These are phyloP conservation scores for Horisme vitalbata DNA, from an alignment of 2,888 invertebrate species.

Conservation along the genomic window DNA sequence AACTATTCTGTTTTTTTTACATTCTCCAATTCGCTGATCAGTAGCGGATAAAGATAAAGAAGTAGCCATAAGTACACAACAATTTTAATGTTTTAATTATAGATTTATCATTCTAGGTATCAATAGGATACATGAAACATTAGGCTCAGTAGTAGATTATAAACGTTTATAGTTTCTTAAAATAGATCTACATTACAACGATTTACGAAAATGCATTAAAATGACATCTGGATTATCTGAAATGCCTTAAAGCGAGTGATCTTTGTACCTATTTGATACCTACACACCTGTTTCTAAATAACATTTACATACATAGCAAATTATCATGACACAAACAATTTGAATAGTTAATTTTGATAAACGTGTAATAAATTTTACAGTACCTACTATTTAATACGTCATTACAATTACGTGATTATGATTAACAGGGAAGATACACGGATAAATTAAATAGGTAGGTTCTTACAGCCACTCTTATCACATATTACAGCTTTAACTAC, in stretches of 20 bases:
- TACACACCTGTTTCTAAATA: constrained; percentile 47
- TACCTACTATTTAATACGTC: constrained; percentile 34
- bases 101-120: constrained; percentile 53
- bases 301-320: constrained; percentile 55
- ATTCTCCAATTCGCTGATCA: too few relatives aligned
- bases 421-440: constrained; percentile 58
- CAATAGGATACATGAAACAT: constrained; percentile 63
- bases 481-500: constrained; percentile 74
- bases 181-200: constrained; percentile 53
- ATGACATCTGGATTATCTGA: constrained; percentile 51
- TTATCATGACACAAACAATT: constrained; percentile 38
- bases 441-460: constrained; percentile 58
- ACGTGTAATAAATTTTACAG: constrained; percentile 33
- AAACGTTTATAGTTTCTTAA: constrained; percentile 44
- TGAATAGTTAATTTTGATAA: constrained; percentile 39
- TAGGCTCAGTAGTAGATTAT: constrained; percentile 62
- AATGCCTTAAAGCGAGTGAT: constrained; percentile 59
- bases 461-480: constrained; percentile 82
- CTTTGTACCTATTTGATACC: constrained; percentile 74
- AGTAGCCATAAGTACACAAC: constrained; percentile 71
- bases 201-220: constrained; percentile 66
- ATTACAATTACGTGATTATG: constrained; percentile 36
- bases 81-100: constrained; percentile 42
- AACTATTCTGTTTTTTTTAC: neutral
- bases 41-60: constrained; percentile 41